Percentiles rank a stretch among this genome's conserved stretches.
Conservation (phyloP, 2,797 vertebrate genomes). For the Malacoraja senta region DNA sequence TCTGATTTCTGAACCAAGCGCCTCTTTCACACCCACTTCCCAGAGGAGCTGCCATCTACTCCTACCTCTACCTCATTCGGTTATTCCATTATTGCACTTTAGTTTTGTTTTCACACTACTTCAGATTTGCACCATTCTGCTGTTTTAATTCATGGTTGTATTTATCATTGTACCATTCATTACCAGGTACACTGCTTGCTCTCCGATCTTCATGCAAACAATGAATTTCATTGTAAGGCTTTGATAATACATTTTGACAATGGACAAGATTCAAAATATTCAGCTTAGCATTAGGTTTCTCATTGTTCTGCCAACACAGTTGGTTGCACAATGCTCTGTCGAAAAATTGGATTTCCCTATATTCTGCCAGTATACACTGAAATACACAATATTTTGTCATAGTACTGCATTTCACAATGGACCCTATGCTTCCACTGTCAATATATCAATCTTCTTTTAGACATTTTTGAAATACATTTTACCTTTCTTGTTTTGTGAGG, state of each 20-base stretch:
- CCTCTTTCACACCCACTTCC: too few species aligned
- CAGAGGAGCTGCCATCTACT: too few species aligned
- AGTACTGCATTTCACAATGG: too few species aligned
- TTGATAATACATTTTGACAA: background rate
- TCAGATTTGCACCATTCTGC: too few species aligned
- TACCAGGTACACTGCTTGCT: too few species aligned
- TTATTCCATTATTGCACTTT: too few species aligned
- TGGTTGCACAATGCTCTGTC: background rate
- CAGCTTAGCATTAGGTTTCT: background rate
- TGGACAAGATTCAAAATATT: background rate
- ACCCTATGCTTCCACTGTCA: background rate
- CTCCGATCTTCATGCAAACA: too few species aligned
- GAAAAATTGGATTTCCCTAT: background rate
- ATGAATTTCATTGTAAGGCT: background rate
- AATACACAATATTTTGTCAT: background rate
- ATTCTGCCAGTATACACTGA: background rate
- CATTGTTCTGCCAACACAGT: background rate
- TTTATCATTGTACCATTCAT: too few species aligned
- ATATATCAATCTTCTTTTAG: background rate
- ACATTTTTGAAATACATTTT: constrained; percentile 2
- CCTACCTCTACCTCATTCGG: too few species aligned
- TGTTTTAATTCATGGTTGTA: too few species aligned
- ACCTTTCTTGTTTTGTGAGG: constrained; percentile 98
- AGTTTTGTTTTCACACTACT: too few species aligned
- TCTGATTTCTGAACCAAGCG: too few species aligned